Base-by-base conservation (phyloP, 2,113 vertebrate genomes). In the Nibea coibor region DNA sequence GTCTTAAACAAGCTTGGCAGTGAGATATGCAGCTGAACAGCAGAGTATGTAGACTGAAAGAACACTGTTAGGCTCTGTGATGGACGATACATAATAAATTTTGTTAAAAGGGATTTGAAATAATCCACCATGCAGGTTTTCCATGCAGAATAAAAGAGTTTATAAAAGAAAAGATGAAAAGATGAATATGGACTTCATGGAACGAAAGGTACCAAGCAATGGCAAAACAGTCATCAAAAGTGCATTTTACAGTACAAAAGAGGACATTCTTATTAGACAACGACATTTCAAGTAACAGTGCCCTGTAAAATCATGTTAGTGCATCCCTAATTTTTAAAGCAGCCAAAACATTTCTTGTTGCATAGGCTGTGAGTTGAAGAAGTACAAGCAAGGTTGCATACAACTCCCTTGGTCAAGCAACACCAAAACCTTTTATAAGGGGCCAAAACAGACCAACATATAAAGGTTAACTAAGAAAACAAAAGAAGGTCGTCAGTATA, bases 381-480 rank as follows among this genome's bases (percentile, higher is more conserved):
- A 50, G 48, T 79, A 82, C 88, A 83, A 81, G 86, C 89, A 89
- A 78, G 74, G 70, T 47, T 78, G 73, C 83, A 87, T 68, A 71
- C 66, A 50, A 59, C 20, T 75, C 65, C 56, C 9, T 72, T 17
- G 4, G 58, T 82, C 87, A 87, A 81, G 84, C 86, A 84, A 73
- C 28, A 56, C 50, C 53, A 61, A 82, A 78, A 81, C 48, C 19
- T 70, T 48, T 72, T 67, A 45, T 14, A 75, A 70, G 5, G 43
- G 74, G 39, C 62, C 68, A 73, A 48, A 79, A 77, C 39, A 87
- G 57, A 53, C 64, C 58, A 78, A 81, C 24, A 71, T 26, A 48
- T 43, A 77, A 79, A 26, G 70, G 75, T 85, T 79, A 79, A 76
- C 16, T 72, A 68, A 82, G 63, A 80, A 88, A 83, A 75, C 16